A percentile compares a stretch with the other conserved stretches of the same genome.
Evolutionary conservation across 2,113 vertebrate species (phyloP).

Genomic region (Archilochus colubris): DNA sequence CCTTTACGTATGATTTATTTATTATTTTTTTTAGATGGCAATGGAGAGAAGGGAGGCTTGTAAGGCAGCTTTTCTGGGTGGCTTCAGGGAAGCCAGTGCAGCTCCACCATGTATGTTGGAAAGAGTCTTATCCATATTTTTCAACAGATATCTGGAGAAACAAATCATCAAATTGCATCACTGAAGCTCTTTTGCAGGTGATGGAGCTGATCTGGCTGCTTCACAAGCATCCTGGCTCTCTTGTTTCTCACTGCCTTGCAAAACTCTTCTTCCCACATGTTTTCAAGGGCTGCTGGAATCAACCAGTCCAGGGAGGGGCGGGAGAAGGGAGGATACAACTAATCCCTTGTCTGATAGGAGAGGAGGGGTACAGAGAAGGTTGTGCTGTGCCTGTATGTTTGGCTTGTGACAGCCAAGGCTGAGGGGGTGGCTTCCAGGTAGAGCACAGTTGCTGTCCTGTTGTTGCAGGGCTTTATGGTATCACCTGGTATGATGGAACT

Average conservation of each 20-base stretch:
- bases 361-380: not conserved
- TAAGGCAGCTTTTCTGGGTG: not conserved
- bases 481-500: not conserved
- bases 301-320: not conserved
- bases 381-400: not conserved
- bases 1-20: not conserved
- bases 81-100: not conserved
- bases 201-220: not conserved
- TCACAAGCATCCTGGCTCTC: not conserved
- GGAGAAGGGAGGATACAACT: not conserved
- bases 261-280: not conserved
- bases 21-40: not conserved
- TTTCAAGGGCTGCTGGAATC: not conserved
- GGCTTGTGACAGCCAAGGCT: not conserved
- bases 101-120: not conserved
- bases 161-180: accelerated
- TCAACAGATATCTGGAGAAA: not conserved
- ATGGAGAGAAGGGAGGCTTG: not conserved
- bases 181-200: not conserved
- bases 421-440: not conserved
- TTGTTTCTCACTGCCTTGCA: not conserved
- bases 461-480: not conserved
- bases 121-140: not conserved
- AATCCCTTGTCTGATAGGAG: not conserved
- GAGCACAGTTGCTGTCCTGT: not conserved